phyloP scores from a whole-genome alignment of 1,140 invertebrate species.

The Halictus rubicundus region DNA sequence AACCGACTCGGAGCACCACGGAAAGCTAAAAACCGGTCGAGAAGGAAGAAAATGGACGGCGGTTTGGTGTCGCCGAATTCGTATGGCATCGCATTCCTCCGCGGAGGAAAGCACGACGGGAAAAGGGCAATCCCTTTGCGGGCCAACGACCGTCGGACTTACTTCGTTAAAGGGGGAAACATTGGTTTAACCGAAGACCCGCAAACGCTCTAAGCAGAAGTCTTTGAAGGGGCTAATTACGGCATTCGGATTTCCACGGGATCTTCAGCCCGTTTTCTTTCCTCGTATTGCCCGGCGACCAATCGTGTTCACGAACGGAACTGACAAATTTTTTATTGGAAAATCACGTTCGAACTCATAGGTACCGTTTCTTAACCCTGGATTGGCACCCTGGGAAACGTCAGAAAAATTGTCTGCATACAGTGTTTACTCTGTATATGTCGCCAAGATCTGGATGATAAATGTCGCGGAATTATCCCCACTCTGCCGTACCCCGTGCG shows the following conservation, averaged over 20 bases:
- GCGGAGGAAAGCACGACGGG: not conserved
- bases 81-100: not conserved
- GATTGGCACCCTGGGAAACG: no score
- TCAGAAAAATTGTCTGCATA: no score
- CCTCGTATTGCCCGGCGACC: no score
- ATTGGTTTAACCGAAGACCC: constrained; percentile 69
- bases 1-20: no score
- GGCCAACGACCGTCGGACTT: constrained; percentile 66
- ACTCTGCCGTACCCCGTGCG: no score
- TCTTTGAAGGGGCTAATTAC: constrained; percentile 73
- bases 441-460: no score
- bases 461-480: no score
- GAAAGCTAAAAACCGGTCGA: no score
- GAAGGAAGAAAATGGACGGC: not conserved
- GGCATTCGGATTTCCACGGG: constrained; percentile 55
- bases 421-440: no score
- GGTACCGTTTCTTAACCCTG: no score
- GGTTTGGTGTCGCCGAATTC: not conserved
- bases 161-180: constrained; percentile 47
- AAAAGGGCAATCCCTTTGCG: constrained; percentile 42
- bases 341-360: no score
- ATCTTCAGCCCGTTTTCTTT: constrained; percentile 36
- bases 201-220: constrained; percentile 72
- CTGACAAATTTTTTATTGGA: no score
- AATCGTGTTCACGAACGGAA: not conserved